Percentiles rank a stretch among this genome's conserved stretches.
These are phyloP conservation scores for Ramphastos sulfuratus DNA, from an alignment of 2,113 vertebrate genomes.

Conservation along the genomic window DNA sequence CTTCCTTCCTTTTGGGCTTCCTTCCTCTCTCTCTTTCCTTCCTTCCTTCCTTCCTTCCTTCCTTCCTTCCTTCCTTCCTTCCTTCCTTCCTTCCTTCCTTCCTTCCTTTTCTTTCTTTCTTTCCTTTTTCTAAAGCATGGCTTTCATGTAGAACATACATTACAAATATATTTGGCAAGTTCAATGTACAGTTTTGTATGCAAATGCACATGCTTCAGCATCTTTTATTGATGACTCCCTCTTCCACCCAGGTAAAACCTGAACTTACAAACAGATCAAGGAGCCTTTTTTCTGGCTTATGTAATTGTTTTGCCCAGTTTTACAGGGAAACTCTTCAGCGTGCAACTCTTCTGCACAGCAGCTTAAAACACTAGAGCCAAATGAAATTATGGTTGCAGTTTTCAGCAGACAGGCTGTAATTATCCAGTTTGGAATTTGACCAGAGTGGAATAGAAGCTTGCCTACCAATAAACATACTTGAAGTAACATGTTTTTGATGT, in stretches of 20 bases:
- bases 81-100: too few relatives aligned
- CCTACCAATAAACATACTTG: constrained; percentile 48
- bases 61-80: too few relatives aligned
- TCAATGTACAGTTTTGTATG: not conserved
- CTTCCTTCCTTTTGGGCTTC: too few relatives aligned
- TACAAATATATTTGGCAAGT: not conserved
- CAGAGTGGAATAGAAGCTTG: constrained; percentile 63
- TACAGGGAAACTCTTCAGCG: not conserved
- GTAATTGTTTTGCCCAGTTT: constrained; percentile 10
- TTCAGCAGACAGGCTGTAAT: constrained; percentile 60
- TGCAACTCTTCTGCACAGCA: not conserved
- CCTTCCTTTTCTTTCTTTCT: not conserved
- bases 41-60: too few relatives aligned
- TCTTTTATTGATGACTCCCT: not conserved
- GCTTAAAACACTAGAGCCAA: constrained; percentile 18
- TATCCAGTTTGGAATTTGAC: constrained; percentile 66
- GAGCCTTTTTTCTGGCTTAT: not conserved
- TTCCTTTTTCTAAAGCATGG: not conserved
- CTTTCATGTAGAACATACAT: not conserved
- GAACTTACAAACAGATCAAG: not conserved
- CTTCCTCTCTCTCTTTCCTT: too few relatives aligned
- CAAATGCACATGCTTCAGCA: not conserved
- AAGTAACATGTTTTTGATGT: constrained; percentile 44
- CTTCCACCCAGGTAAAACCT: not conserved
- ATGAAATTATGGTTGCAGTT: constrained; percentile 56